Percentiles rank a stretch among this genome's conserved stretches.
Evolutionary conservation across 2,797 vertebrate species (phyloP).

Genomic region (Hippoglossus hippoglossus): DNA sequence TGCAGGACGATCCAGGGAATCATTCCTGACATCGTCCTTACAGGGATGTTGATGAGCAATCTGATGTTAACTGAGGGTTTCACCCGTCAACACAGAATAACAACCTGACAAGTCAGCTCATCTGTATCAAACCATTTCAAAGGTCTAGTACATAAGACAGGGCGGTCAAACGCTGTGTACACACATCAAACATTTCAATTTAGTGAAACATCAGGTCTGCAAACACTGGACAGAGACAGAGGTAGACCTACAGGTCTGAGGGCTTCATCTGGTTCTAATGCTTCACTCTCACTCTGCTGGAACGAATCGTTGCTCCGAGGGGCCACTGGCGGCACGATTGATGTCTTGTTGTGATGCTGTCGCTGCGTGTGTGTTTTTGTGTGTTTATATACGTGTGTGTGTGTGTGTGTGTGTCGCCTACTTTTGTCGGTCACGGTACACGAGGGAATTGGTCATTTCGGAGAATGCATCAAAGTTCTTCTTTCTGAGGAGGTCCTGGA

Average conservation of each 20-base stretch:
- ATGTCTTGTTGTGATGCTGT: constrained; percentile 74
- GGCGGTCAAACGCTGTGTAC: neutral
- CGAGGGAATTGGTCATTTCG: constrained; percentile 78
- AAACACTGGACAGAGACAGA: neutral
- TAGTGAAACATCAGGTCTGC: too few relatives aligned
- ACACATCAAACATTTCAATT: too few relatives aligned
- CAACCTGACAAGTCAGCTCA: neutral
- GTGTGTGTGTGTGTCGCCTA: constrained; percentile 61
- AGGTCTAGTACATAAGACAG: neutral
- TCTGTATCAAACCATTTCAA: neutral
- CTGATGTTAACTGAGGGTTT: constrained; percentile 48
- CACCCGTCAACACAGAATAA: constrained; percentile 47
- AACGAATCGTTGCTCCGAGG: constrained; percentile 81
- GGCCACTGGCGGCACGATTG: constrained; percentile 72
- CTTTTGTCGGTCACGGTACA: constrained; percentile 86
- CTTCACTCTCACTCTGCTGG: constrained; percentile 76
- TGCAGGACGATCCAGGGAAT: constrained; percentile 14
- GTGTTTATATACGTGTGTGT: constrained; percentile 21
- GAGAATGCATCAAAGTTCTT: constrained; percentile 86
- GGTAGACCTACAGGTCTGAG: constrained; percentile 43
- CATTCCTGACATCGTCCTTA: constrained; percentile 61
- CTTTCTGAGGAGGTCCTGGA: constrained; percentile 88
- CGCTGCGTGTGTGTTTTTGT: constrained; percentile 27
- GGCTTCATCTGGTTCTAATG: constrained; percentile 85
- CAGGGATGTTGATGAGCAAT: constrained; percentile 53